phyloP scores from a whole-genome alignment of 2,888 invertebrate genomes.

The Torymus aiolomorphi region DNA sequence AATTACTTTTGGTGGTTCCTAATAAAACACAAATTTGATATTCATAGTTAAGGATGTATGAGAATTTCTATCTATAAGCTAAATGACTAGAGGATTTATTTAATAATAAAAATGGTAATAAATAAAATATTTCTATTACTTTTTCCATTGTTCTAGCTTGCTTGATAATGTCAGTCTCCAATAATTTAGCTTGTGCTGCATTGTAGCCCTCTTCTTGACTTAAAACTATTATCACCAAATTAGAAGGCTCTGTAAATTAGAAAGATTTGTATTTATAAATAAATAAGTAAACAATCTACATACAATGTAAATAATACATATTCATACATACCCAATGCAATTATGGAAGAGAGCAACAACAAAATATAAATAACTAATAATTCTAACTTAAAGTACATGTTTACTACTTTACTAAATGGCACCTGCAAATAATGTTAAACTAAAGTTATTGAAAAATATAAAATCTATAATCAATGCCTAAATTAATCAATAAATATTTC shows the following conservation, averaged over 20 bases:
- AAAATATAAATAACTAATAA: constrained; percentile 17
- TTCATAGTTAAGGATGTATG: not conserved
- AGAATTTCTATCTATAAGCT: not conserved
- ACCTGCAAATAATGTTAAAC: constrained; percentile 29
- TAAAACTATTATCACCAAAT: constrained; percentile 80
- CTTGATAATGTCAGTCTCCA: constrained; percentile 78
- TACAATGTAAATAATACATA: not conserved
- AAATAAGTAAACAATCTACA: not conserved
- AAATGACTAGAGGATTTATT: not conserved
- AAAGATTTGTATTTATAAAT: constrained; percentile 14
- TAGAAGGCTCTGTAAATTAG: constrained; percentile 78
- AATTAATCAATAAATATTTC: no score
- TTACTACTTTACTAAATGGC: constrained; percentile 5
- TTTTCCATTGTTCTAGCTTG: constrained; percentile 77
- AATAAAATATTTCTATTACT: constrained; percentile 59
- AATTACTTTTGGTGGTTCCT: constrained; percentile 77
- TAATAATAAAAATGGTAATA: constrained; percentile 21
- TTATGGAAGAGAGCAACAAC: constrained; percentile 10
- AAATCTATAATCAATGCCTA: no score
- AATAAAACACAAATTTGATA: constrained; percentile 43
- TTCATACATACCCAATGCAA: constrained; percentile 40
- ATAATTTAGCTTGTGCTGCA: constrained; percentile 78
- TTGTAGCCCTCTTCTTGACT: constrained; percentile 83
- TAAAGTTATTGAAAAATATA: not conserved
- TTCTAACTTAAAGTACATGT: constrained; percentile 36